Base-by-base conservation (phyloP, 2,113 vertebrate species). In the Rhagologus leucostigma region DNA sequence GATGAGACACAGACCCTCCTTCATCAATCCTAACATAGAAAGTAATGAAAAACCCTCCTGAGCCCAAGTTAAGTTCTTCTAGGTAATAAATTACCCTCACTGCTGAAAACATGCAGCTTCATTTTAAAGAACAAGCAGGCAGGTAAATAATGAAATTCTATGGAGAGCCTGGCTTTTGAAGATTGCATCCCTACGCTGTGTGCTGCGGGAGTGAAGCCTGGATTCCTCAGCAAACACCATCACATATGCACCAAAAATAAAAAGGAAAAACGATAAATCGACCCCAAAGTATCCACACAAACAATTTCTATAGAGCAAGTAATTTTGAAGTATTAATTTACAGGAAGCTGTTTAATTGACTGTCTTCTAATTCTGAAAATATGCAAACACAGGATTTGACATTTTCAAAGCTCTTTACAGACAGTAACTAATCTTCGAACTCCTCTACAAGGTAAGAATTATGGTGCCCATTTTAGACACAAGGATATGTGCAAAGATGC, bases 381-480 rank as follows among this genome's bases (percentile, higher is more conserved):
- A 85, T 3, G 10, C 32, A 91, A 90, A 82, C 41, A 84, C 5
- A 29, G 27, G 46, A 69, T 50, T 65, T 90, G 70, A 91, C 50
- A 85, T 85, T 93, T 96, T 93, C 44, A 90, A 91, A 90, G 59
- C 59, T 80, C 63, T 90, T 87, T 80, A 77, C 41, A 91, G 63
- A 64, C 70, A 67, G 70, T 47, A 91, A 85, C 46, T 80, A 76
- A 89, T 78, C 46, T 93, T 70, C 23, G 0, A 83, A 83, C 59
- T 84, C 52, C 67, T 94, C 78, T 83, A 68, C 57, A 79, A 95
- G 87, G 82, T 91, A 96, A 87, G 87, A 95, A 37, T 91, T 91
- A 90, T 65, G 47, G 47, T 91, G 70, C 87, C 67, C 75, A 84
- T 95, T 96, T 96, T 91, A 94, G 84, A 70, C 42, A 73, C 68